Evolutionary conservation across 2,113 vertebrate genomes (phyloP).

Genomic region (Bucco capensis): DNA sequence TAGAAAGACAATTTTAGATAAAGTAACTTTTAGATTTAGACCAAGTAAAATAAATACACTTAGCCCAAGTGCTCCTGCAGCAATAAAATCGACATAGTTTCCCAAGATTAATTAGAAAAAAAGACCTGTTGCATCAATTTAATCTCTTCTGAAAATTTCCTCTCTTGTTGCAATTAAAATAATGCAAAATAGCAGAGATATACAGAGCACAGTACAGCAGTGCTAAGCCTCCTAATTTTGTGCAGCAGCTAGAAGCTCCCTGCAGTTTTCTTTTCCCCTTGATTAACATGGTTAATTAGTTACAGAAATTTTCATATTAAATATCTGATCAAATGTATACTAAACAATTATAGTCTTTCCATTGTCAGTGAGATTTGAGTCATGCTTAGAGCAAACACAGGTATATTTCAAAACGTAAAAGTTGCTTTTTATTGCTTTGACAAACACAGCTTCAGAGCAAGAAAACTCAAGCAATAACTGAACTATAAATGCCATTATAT

Average conservation of each 20-base stretch:
- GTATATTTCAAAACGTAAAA: background rate
- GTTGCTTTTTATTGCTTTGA: background rate
- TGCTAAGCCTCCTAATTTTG: background rate
- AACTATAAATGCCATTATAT: background rate
- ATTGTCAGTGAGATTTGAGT: background rate
- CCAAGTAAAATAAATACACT: background rate
- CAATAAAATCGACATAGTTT: slow-evolving; percentile 3
- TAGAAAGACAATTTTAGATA: slow-evolving; percentile 59
- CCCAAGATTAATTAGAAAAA: background rate
- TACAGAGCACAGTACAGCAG: background rate
- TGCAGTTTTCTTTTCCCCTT: background rate
- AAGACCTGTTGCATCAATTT: background rate
- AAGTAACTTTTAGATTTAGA: slow-evolving; percentile 18
- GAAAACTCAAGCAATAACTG: background rate
- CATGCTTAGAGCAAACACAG: background rate
- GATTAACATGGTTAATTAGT: slow-evolving; percentile 1
- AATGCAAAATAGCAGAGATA: background rate
- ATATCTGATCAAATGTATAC: background rate
- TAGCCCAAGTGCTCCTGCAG: background rate
- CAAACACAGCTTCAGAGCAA: background rate
- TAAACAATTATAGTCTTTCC: background rate
- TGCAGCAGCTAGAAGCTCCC: background rate
- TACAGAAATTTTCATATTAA: background rate
- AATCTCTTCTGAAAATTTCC: background rate
- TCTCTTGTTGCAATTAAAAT: slow-evolving; percentile 17